Evolutionary conservation across 2,888 invertebrate species (phyloP).

Genomic region (Morpho helenor): DNA sequence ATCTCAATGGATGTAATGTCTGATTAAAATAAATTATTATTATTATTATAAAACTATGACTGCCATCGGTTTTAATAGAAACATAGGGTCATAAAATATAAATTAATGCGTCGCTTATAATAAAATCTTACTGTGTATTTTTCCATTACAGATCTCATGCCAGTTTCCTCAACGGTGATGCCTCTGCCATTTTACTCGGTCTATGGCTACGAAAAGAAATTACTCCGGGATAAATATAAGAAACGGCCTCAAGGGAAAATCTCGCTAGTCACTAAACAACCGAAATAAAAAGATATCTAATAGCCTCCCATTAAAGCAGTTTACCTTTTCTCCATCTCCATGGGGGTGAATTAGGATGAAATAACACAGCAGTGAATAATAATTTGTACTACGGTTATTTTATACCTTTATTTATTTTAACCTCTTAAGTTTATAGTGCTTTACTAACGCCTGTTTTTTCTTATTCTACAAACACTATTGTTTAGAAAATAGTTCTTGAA

Average conservation of each 20-base stretch:
- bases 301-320: slow-evolving; percentile 25
- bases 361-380: slow-evolving; percentile 10
- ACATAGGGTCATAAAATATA: too few species aligned
- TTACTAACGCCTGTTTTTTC: too few species aligned
- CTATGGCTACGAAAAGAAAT: slow-evolving; percentile 62
- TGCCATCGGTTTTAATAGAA: too few species aligned
- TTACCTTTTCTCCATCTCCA: slow-evolving; percentile 21
- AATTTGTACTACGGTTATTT: neutral
- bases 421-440: neutral
- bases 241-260: slow-evolving; percentile 62
- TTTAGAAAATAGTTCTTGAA: too few species aligned
- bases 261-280: slow-evolving; percentile 60
- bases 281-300: slow-evolving; percentile 48
- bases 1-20: too few species aligned
- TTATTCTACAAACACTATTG: too few species aligned
- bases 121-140: neutral
- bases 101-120: too few species aligned
- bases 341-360: slow-evolving; percentile 26
- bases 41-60: too few species aligned
- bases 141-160: slow-evolving; percentile 58
- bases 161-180: slow-evolving; percentile 67
- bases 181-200: slow-evolving; percentile 67
- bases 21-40: too few species aligned
- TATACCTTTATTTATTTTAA: neutral
- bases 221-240: slow-evolving; percentile 59